Evolutionary conservation across 2,113 vertebrate genomes (phyloP).

Genomic region (Opisthocomus hoazin): DNA sequence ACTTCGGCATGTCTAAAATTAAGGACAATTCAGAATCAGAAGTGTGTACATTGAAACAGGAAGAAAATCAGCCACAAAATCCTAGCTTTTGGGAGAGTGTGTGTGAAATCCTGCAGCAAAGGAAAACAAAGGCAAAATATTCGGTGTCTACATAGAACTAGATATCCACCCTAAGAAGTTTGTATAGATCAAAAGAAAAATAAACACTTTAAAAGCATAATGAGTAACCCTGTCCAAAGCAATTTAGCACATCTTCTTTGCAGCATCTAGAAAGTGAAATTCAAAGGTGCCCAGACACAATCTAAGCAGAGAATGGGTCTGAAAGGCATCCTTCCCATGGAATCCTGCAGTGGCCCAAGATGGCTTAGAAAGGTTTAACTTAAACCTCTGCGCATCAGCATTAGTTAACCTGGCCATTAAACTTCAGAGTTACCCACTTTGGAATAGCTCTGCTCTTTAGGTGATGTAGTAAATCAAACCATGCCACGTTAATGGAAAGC

Average conservation of each 20-base stretch:
- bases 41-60: background rate
- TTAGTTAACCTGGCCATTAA: slow-evolving; percentile 48
- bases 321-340: background rate
- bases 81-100: background rate
- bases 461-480: slow-evolving; percentile 41
- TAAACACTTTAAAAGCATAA: background rate
- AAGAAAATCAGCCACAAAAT: background rate
- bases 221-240: background rate
- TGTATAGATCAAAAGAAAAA: background rate
- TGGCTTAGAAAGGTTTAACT: slow-evolving; percentile 13
- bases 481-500: slow-evolving; percentile 8
- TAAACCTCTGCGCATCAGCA: slow-evolving; percentile 25
- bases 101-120: background rate
- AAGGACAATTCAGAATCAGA: background rate
- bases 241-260: background rate
- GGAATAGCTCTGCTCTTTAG: slow-evolving; percentile 48
- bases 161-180: background rate
- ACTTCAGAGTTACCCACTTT: slow-evolving; percentile 25
- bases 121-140: background rate
- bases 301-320: background rate
- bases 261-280: background rate
- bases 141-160: background rate
- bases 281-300: background rate
- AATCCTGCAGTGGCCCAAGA: background rate
- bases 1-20: background rate